Evolutionary conservation across 2,888 invertebrate species (phyloP), one percentile per base, ranked within the genome.

Genomic region (Temnothorax ravouxi): DNA sequence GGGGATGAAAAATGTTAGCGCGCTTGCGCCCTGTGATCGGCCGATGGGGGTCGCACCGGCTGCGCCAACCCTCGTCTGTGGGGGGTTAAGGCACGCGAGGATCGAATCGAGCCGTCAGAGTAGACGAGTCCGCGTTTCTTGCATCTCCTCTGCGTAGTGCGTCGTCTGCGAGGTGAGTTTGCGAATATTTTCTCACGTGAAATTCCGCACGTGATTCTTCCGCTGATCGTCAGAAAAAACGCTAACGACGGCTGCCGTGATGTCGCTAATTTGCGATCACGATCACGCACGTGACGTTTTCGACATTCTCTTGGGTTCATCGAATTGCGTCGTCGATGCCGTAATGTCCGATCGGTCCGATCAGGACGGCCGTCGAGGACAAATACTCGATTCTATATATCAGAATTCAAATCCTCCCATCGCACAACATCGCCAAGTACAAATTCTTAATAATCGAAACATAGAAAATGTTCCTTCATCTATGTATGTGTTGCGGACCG

Each of bases 41-140:
- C 18, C 47, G 79, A 74, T 4, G 52, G 52, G 52, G 52, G 76
- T 64, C 38, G 74, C 59, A 59, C 79, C 47, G 47, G 34, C 34
- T 77, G 75, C 81, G 62, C 44, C 62, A 74, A 56, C 81, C 54
- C 66, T 13, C 11, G 25, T 79, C 18, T 11, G 83, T 82, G 61
- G 86, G 88, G 85, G 91, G 90, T 77, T 71, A n/a, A 92, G 91
- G 87, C 86, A 75, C 87, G 81, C 88, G 88, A 87, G 89, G 89
- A 93, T 93, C 93, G 92, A 92, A 91, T 89, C 84, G 85, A 77
- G 84, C 86, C 83, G 88, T 88, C 89, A 85, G 90, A 92, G 90
- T 86, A 89, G 88, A 84, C 88, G 88, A 86, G 84, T 83, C 86
- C 89, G 87, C 86, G 90, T 56, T 69, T 82, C 67, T 38, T 47